Base-by-base conservation (phyloP, 2,888 invertebrate species). In the Polymixis lichenea region DNA sequence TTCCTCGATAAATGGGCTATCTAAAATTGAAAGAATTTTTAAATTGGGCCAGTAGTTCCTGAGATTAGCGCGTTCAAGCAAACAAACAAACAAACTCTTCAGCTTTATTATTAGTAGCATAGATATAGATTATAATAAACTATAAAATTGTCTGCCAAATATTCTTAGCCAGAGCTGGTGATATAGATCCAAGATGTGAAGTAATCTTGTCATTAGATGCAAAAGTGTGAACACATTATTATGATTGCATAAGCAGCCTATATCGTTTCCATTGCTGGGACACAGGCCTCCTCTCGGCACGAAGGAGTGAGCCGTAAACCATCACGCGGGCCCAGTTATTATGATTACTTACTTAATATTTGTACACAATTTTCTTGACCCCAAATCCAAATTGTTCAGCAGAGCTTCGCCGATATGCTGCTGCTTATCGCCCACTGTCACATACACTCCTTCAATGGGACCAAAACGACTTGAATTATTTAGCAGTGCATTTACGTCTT, bases 361-460 rank as follows among this genome's bases (percentile, higher is more conserved):
- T 9, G 32, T 13, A 55, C 83, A 75, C 22, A 78, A 61, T 64
- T 75, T 78, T 61, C 79, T 85, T 32, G 78, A 75, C 38, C 64
- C 43, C 28, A 49, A 32, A 62, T 84, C 86, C 55, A 84, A 73
- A 19, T 28, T 60, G 2, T 28, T 66, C 1, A 82, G 46, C 17
- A 82, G 19, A 15, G 19, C 19, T 55, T 82, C 77, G 22, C 53
- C 49, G 17, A 66, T 51, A 58, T 62, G 61, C 13, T 53, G 49
- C 17, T 65, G 82, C 8, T 72, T 66, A 28, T 82, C 65, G 2
- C 28, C 53, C 53, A 85, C 49, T n/a, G 61, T 76, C 13, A 85
- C 77, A 55, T 83, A 83, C 17, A 83, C 28, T 28, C 82, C 82
- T 15, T 83, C 82, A n/a, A 85, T 22, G 6, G 69, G 43, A 2